Evolutionary conservation across 2,113 vertebrate species (phyloP), one percentile per base, ranked within the genome.

Genomic region (Actenoides lindsayi): DNA sequence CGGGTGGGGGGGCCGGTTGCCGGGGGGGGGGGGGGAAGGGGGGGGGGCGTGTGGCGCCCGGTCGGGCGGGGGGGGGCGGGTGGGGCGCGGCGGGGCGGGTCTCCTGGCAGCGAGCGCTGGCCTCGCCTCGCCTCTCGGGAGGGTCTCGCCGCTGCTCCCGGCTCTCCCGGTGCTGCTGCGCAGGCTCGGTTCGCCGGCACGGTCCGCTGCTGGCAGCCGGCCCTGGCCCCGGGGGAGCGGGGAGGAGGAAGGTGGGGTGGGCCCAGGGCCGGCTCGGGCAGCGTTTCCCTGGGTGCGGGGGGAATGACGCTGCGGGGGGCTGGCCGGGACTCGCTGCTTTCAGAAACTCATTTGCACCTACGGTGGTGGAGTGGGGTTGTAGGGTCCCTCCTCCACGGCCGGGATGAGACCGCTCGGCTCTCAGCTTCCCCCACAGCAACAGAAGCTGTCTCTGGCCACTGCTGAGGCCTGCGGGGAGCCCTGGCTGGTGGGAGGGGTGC

Each of bases 261-360:
- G 35, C 53, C 3, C 41, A 17, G 41, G 21, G 20, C 68, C 11
- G 39, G 7, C 60, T 23, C 14, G 53, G 42, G 62, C 15, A 9
- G 46, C 39, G 9, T 3, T 6, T 10, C n/a, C 28, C n/a, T 1
- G 30, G 6, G 5, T 1, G 19, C 16, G 25, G 5, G 51, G 51
- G 25, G 13, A 28, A 28, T 53, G 60, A 18, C 25, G 60, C 35
- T 17, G 35, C 18, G 28, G 8, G 17, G 5, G 30, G 28, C 13
- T n/a, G 9, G 1, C 3, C 7, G 9, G 20, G 60, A 14, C 51
- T 65, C 30, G 2, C 39, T 9, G 37, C 1, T 68, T 15, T 13
- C 0, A 1, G 54, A 14, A 30, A 3, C 10, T 27, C 4, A 7
- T 6, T 2, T 1, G 20, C 21, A 5, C 10, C 31, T 6, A 1